Evolutionary conservation across 1,140 invertebrate species (phyloP).

Genomic region (Drosophila sturtevanti): DNA sequence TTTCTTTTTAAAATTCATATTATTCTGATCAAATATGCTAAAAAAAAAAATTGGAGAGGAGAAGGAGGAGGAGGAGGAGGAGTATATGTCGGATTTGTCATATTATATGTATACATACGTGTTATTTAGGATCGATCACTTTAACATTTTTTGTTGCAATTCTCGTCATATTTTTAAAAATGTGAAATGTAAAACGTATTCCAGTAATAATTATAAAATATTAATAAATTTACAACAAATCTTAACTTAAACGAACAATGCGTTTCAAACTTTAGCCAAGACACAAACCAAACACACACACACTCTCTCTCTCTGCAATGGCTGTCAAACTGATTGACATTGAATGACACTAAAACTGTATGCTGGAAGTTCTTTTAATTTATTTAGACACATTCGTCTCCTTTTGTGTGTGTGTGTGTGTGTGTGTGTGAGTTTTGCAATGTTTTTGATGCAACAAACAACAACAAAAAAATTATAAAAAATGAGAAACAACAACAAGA

Average conservation of each 20-base stretch:
- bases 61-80: neutral
- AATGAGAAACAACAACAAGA: neutral
- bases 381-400: conserved; percentile 9
- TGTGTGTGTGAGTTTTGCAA: neutral
- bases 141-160: conserved; percentile 72
- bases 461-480: neutral
- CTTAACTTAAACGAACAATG: conserved; percentile 49
- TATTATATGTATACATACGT: neutral
- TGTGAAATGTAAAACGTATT: conserved; percentile 69
- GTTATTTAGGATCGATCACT: neutral
- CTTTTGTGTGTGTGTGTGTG: conserved; percentile 1
- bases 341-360: conserved; percentile 8
- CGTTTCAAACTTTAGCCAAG: conserved; percentile 16
- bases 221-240: conserved; percentile 73
- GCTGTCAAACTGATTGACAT: conserved; percentile 1
- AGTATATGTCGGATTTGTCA: neutral
- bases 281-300: neutral
- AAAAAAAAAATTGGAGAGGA: neutral
- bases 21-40: conserved; percentile 56
- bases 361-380: conserved; percentile 6
- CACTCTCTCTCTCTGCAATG: no score
- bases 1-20: no score
- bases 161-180: conserved; percentile 77
- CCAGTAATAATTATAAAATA: conserved; percentile 60
- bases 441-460: conserved; percentile 8